These are phyloP conservation scores for Bilobella aurantiaca DNA, from an alignment of 1,140 invertebrate species.

Conservation along the genomic window DNA sequence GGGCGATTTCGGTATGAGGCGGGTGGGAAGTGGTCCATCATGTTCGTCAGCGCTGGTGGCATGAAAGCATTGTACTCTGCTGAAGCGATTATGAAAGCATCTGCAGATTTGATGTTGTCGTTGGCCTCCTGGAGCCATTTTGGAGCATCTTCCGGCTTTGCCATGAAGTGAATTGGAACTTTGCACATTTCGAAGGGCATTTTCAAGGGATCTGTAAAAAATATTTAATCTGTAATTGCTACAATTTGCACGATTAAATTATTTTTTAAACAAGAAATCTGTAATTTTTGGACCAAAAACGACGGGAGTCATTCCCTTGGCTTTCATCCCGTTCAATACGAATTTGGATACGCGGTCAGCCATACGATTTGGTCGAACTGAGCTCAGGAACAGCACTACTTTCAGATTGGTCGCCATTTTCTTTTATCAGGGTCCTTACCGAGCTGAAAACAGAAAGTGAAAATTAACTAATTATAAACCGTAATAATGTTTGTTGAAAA, in stretches of 20 bases:
- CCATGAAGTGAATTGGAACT: conserved; percentile 40
- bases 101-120: conserved; percentile 39
- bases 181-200: conserved; percentile 40
- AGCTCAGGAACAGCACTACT: conserved; percentile 24
- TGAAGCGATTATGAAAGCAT: conserved; percentile 43
- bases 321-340: conserved; percentile 14
- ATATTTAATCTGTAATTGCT: too few species aligned
- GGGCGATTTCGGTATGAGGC: conserved; percentile 41
- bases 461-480: too few species aligned
- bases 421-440: too few species aligned
- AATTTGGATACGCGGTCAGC: conserved; percentile 21
- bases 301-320: conserved; percentile 20
- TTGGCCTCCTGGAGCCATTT: conserved; percentile 39
- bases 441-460: too few species aligned
- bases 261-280: background rate
- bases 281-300: conserved; percentile 20
- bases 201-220: conserved; percentile 39
- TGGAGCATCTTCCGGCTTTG: conserved; percentile 38
- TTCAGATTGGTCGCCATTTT: conserved; percentile 11
- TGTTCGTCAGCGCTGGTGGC: conserved; percentile 43
- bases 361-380: conserved; percentile 24
- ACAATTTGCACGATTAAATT: conserved; percentile 15
- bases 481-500: too few species aligned
- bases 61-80: conserved; percentile 44
- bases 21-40: conserved; percentile 44